Evolutionary conservation across 2,888 invertebrate genomes (phyloP), one percentile per base, ranked within the genome.

Genomic region (Callimorpha dominula): DNA sequence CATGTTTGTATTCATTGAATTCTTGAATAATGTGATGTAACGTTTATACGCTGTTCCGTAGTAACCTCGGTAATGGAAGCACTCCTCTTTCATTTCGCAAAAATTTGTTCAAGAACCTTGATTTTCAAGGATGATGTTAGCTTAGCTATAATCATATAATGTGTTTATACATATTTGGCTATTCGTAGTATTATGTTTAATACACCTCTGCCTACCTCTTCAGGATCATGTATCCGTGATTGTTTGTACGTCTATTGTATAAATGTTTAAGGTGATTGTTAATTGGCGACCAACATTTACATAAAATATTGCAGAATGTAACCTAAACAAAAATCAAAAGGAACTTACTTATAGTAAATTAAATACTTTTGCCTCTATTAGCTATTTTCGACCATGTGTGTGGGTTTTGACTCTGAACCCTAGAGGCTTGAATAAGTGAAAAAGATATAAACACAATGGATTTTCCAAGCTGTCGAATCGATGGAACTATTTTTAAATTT

Each of bases 21-120:
- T 50, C 76, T 74, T 77, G 65, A 72, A 72, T 74, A 46, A 70
- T 74, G 63, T 81, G 66, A 64, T 60, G 63, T 77, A 42, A 50
- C 54, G 11, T 50, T 65, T 20, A 62, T 57, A 6, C 62, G n/a
- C 11, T 68, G 57, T 62, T 62, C 60, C 5, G n/a, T 17, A 60
- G 62, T 68, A 68, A 68, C 49, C 31, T 40, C 14, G 69, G 69
- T 70, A 31, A 70, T 70, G 69, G 63, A 70, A 43, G 40, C 52
- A 31, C 40, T 52, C 17, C 67, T 54, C 42, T 42, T 50, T 57
- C 68, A 43, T 68, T 9, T 52, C 52, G 17, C 11, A 66, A 66
- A n/a, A 46, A 64, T 43, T 43, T 43, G 17, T 40, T 64, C n/a
- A n/a, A 43, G 40, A 50, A 4, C 31, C 17, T 49, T 40, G 50